Percentiles rank a stretch among this genome's conserved stretches.
Evolutionary conservation across 2,113 vertebrate species (phyloP).

Genomic region (Mesoclemmys tuberculata): DNA sequence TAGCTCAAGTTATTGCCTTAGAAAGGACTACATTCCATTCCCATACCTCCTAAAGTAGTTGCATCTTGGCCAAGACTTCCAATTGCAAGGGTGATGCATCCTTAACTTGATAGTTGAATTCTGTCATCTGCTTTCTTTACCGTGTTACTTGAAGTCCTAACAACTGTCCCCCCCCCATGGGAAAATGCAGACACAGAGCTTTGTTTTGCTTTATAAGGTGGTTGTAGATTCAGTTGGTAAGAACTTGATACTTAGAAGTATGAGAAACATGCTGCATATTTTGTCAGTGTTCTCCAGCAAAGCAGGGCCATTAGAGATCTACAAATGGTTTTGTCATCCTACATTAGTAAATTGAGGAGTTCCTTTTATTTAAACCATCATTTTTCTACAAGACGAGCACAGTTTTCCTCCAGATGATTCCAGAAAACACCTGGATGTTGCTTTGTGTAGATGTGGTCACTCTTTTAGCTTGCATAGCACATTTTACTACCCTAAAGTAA

Average conservation of each 20-base stretch:
- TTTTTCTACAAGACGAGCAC: background rate
- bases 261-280: background rate
- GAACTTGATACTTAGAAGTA: background rate
- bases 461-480: background rate
- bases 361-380: background rate
- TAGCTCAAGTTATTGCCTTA: background rate
- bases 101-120: background rate
- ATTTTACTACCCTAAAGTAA: background rate
- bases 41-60: background rate
- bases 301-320: background rate
- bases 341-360: background rate
- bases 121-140: background rate
- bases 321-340: no score
- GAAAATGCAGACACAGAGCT: background rate
- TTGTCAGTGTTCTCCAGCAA: background rate
- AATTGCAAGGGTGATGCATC: background rate
- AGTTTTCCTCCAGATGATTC: background rate
- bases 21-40: background rate
- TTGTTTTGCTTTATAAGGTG: no score
- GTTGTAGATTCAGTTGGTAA: background rate
- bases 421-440: background rate
- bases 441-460: background rate
- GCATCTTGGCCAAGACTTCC: background rate
- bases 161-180: background rate
- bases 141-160: background rate